Percentiles rank a stretch among this genome's conserved stretches.
Conservation (phyloP, 2,888 invertebrate species). For the Pegoplata infirma region DNA sequence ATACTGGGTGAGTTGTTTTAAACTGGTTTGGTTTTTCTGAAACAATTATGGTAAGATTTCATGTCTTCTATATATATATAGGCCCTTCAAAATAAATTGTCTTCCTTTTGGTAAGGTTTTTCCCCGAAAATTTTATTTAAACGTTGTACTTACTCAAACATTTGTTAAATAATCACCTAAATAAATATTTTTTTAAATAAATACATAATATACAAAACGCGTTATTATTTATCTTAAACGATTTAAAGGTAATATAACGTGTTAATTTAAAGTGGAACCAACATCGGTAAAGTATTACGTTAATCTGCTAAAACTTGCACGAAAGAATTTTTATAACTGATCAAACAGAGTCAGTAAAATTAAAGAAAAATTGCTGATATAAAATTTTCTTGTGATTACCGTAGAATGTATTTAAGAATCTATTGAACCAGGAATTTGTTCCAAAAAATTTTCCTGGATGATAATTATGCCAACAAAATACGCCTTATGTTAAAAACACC, state of each 20-base stretch:
- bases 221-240: conserved; percentile 53
- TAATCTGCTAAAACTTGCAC: too few relatives aligned
- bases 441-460: too few relatives aligned
- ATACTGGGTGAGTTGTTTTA: not conserved
- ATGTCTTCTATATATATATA: conserved; percentile 21
- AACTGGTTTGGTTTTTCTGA: not conserved
- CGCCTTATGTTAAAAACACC: too few relatives aligned
- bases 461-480: too few relatives aligned
- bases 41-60: conserved; percentile 42
- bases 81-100: conserved; percentile 1
- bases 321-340: too few relatives aligned
- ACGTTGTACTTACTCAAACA: conserved; percentile 14
- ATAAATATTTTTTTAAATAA: conserved; percentile 46
- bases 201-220: conserved; percentile 35
- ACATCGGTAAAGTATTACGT: not conserved
- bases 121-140: conserved; percentile 4
- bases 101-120: conserved; percentile 43
- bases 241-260: conserved; percentile 58
- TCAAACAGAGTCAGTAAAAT: too few relatives aligned
- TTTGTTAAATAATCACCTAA: conserved; percentile 40
- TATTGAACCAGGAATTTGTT: too few relatives aligned
- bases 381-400: too few relatives aligned
- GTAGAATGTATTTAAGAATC: too few relatives aligned
- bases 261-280: too few relatives aligned
- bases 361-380: too few relatives aligned